Evolutionary conservation across 2,888 invertebrate genomes (phyloP), one percentile per base, ranked within the genome.

Genomic region (Polylopha cassiicola): DNA sequence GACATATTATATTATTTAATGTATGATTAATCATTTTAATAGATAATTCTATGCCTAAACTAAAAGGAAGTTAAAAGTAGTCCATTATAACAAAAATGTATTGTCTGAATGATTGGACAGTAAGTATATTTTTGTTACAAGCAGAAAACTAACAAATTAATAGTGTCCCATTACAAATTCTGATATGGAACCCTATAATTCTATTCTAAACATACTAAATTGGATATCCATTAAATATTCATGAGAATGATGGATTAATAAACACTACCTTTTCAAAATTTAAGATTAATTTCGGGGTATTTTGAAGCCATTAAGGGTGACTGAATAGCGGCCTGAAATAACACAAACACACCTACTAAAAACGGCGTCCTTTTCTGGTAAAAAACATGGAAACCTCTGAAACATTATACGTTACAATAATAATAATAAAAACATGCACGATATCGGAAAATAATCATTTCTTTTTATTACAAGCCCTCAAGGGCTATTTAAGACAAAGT

Each of bases 401-500:
- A n/a, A n/a, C n/a, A n/a, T n/a, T n/a, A n/a, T n/a, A n/a, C n/a
- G n/a, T n/a, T n/a, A n/a, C n/a, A n/a, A n/a, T n/a, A n/a, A n/a
- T n/a, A n/a, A n/a, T n/a, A n/a, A n/a, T n/a, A n/a, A n/a, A n/a
- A n/a, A n/a, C n/a, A n/a, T n/a, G n/a, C n/a, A n/a, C n/a, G n/a
- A n/a, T n/a, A n/a, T n/a, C n/a, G n/a, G n/a, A n/a, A n/a, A n/a
- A n/a, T n/a, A n/a, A n/a, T n/a, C n/a, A n/a, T n/a, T n/a, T n/a
- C n/a, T n/a, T 53, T 30, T 48, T 55, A 55, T 57, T 53, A 50
- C 51, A 46, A 45, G 46, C 46, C 21, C 44, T 33, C 42, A 43
- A 54, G 54, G 47, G 32, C 47, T 50, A 39, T 42, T 39, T 48
- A 27, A 45, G 48, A 51, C n/a, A n/a, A n/a, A 50, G 50, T 47